Percentiles rank a stretch among this genome's conserved stretches.
These are phyloP conservation scores for Stratiolaelaps scimitus DNA, from an alignment of 1,140 invertebrate species.

Conservation along the genomic window DNA sequence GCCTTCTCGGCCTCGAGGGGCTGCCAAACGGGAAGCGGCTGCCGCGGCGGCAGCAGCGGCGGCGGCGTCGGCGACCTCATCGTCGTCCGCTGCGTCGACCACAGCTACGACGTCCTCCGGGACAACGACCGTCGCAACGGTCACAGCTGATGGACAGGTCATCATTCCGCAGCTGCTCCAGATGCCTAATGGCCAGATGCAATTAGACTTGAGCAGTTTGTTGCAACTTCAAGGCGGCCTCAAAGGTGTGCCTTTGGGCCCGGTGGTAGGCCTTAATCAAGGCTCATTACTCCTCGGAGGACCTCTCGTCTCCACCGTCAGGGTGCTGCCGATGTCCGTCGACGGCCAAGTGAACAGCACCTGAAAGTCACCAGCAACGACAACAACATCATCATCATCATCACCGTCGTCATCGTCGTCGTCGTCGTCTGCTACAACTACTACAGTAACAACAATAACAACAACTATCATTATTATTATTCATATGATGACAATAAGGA, in stretches of 20 bases:
- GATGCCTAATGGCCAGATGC: constrained; percentile 1
- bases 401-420: no score
- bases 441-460: no score
- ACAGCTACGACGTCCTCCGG: no score
- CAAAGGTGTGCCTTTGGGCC: constrained; percentile 4
- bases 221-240: constrained; percentile 16
- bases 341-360: constrained; percentile 24
- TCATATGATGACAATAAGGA: no score
- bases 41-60: background rate
- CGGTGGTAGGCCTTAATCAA: constrained; percentile 18
- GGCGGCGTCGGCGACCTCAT: background rate
- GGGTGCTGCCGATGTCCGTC: constrained; percentile 1
- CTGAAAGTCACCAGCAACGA: background rate
- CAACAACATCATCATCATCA: no score
- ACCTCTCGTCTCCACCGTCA: constrained; percentile 20
- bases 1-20: background rate
- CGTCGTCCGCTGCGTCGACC: no score
- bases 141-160: constrained; percentile 1
- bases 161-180: constrained; percentile 14
- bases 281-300: constrained; percentile 4
- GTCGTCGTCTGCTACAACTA: no score
- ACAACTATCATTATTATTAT: no score
- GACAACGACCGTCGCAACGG: no score
- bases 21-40: background rate
- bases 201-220: constrained; percentile 23